Percentiles rank a stretch among this genome's conserved stretches.
phyloP scores from a whole-genome alignment of 2,797 vertebrate genomes.

The Perodicticus potto region DNA sequence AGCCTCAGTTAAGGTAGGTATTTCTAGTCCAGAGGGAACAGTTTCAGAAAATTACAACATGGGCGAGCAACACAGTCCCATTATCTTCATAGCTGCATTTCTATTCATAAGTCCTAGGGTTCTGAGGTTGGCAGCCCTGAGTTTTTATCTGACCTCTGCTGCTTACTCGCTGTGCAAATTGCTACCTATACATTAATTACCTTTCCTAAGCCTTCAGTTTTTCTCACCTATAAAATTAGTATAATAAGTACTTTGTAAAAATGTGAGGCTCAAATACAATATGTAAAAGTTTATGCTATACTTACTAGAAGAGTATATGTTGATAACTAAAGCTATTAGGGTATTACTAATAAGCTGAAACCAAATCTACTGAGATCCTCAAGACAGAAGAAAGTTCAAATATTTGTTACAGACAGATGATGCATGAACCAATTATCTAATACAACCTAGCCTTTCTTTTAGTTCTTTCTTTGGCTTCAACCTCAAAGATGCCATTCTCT shows the following conservation, averaged over 20 bases:
- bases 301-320: neutral
- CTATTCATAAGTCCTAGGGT: neutral
- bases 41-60: neutral
- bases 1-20: neutral
- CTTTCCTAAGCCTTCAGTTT: slow-evolving; percentile 21
- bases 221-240: slow-evolving; percentile 41
- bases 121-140: neutral
- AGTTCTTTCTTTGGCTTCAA: neutral
- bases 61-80: neutral
- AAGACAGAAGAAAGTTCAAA: neutral
- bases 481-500: no score
- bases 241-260: slow-evolving; percentile 42
- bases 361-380: neutral
- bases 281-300: neutral
- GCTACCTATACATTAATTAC: slow-evolving; percentile 44
- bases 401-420: neutral
- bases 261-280: slow-evolving; percentile 22
- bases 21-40: neutral
- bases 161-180: neutral
- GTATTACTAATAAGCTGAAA: slow-evolving; percentile 25
- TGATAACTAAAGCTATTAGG: slow-evolving; percentile 28
- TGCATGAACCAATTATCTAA: neutral
- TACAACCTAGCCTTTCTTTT: neutral
- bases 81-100: neutral
- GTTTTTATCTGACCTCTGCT: neutral